These are phyloP conservation scores for Trisateles emortualis DNA, from an alignment of 2,888 invertebrate genomes.

Conservation along the genomic window DNA sequence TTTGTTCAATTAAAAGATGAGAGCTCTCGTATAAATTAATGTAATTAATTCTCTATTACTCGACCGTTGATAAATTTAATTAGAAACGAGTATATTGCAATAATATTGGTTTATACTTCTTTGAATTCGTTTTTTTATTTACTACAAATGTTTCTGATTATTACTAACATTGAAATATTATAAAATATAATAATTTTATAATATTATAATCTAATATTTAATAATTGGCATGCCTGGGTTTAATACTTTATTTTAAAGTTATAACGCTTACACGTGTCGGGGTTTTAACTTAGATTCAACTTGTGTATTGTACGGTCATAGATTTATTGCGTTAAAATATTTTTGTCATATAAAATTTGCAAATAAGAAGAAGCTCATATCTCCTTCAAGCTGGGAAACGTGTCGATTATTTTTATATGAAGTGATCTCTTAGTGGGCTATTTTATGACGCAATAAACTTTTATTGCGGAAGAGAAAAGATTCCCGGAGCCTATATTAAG, in stretches of 20 bases:
- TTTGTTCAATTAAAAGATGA: neutral
- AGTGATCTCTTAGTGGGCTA: slow-evolving; percentile 67
- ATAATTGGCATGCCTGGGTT: too few species aligned
- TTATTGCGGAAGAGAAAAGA: slow-evolving; percentile 72
- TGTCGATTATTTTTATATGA: slow-evolving; percentile 70
- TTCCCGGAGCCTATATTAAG: slow-evolving; percentile 69
- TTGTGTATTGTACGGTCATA: neutral
- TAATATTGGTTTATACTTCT: too few species aligned
- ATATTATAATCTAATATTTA: too few species aligned
- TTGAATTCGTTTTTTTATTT: neutral
- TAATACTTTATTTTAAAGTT: too few species aligned
- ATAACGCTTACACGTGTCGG: too few species aligned
- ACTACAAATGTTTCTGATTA: neutral
- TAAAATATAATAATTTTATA: too few species aligned
- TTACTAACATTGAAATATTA: neutral
- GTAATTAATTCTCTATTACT: neutral
- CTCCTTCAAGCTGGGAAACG: slow-evolving; percentile 47
- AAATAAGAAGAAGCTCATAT: slow-evolving; percentile 38
- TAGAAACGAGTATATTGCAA: too few species aligned
- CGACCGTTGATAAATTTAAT: neutral
- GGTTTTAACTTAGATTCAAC: too few species aligned
- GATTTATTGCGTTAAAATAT: slow-evolving; percentile 10
- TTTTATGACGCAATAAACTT: slow-evolving; percentile 73
- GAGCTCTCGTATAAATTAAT: neutral
- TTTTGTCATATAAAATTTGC: slow-evolving; percentile 46